A percentile compares a stretch with the other conserved stretches of the same genome.
Evolutionary conservation across 2,113 vertebrate species (phyloP).

Genomic region (Cebidichthys violaceus): DNA sequence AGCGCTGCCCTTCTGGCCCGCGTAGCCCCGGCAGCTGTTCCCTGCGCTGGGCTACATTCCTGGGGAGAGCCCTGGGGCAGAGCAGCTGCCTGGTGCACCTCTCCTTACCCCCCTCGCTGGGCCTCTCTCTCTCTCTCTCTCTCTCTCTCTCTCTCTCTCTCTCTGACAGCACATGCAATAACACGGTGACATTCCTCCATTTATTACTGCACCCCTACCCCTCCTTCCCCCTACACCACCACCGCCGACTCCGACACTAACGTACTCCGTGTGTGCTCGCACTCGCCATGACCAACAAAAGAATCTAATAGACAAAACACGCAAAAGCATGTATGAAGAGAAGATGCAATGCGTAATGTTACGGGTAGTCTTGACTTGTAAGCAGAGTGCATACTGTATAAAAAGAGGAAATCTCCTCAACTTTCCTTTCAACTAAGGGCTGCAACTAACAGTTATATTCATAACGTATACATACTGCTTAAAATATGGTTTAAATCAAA

Average conservation of each 20-base stretch:
- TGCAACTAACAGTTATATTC: not conserved
- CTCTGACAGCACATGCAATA: constrained; percentile 74
- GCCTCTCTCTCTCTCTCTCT: constrained; percentile 62
- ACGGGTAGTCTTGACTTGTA: not conserved
- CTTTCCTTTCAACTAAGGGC: not conserved
- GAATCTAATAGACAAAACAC: not conserved
- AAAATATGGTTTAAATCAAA: not conserved
- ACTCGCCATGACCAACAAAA: constrained; percentile 20
- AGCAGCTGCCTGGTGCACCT: constrained; percentile 78
- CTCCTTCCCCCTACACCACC: constrained; percentile 10
- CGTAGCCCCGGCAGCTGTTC: constrained; percentile 76
- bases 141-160: constrained; percentile 56
- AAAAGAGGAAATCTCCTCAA: not conserved
- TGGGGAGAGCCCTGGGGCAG: constrained; percentile 80
- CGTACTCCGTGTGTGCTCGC: not conserved
- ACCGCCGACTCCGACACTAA: not conserved
- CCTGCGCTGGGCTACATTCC: constrained; percentile 75
- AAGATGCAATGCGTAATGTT: not conserved
- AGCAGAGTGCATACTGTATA: not conserved
- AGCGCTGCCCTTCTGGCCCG: constrained; percentile 67
- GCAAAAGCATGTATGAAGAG: not conserved
- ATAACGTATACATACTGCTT: not conserved
- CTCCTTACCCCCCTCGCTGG: constrained; percentile 52
- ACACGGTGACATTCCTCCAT: constrained; percentile 80
- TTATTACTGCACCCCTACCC: constrained; percentile 64